A percentile compares a stretch with the other conserved stretches of the same genome.
Evolutionary conservation across 2,888 invertebrate genomes (phyloP).

Genomic region (Temnothorax rugatulus): DNA sequence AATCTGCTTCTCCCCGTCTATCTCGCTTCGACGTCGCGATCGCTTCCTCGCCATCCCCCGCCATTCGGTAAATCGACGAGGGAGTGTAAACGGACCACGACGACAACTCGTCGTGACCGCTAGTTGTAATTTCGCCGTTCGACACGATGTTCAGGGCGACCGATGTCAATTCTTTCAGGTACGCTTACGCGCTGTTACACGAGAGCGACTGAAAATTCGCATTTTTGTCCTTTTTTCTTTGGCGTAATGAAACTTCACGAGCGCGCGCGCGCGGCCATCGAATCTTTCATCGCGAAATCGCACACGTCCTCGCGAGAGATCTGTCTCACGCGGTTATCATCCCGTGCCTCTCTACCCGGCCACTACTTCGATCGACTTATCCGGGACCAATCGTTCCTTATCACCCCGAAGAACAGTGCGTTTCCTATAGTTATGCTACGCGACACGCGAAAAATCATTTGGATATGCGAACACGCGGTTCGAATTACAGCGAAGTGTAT

Average conservation of each 20-base stretch:
- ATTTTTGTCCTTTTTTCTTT: not conserved
- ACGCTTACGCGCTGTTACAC: constrained; percentile 72
- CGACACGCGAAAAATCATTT: constrained; percentile 66
- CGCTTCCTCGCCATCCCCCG: constrained; percentile 61
- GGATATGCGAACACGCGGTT: constrained; percentile 39
- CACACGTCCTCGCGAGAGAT: constrained; percentile 32
- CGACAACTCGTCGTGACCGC: constrained; percentile 56
- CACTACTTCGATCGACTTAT: constrained; percentile 77
- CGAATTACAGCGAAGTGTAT: constrained; percentile 53
- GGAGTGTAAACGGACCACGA: constrained; percentile 57
- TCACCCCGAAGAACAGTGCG: constrained; percentile 66
- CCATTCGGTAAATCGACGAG: constrained; percentile 54
- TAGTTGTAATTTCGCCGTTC: constrained; percentile 61
- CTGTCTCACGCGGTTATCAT: constrained; percentile 55
- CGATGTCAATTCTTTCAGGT: constrained; percentile 76
- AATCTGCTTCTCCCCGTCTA: constrained; percentile 42
- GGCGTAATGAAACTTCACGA: not conserved
- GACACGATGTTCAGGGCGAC: constrained; percentile 69
- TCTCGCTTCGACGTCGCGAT: constrained; percentile 43
- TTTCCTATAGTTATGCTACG: constrained; percentile 72
- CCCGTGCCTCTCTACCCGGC: constrained; percentile 77
- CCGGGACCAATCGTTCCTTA: constrained; percentile 83
- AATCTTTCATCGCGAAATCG: constrained; percentile 12
- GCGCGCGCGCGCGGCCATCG: constrained; percentile 18
- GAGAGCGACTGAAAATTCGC: constrained; percentile 25